A percentile compares a stretch with the other conserved stretches of the same genome.
Conservation (phyloP, 2,888 invertebrate species). For the Barypeithes pellucidus region DNA sequence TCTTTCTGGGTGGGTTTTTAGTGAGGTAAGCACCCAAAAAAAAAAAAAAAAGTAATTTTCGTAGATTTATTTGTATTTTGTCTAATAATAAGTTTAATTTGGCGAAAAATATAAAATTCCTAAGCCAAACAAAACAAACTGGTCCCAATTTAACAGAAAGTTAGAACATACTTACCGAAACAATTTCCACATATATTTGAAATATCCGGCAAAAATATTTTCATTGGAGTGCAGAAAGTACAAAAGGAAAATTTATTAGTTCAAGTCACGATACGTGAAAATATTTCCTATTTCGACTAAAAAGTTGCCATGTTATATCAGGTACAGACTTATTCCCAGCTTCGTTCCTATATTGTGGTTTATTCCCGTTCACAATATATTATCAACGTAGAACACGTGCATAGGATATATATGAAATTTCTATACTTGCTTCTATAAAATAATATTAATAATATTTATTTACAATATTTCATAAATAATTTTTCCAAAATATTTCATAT, state of each 20-base stretch:
- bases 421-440: too few relatives aligned
- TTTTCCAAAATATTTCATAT: too few relatives aligned
- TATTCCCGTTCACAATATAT: conserved; percentile 47
- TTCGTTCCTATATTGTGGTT: conserved; percentile 38
- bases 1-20: too few relatives aligned
- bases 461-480: too few relatives aligned
- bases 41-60: too few relatives aligned
- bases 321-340: conserved; percentile 58
- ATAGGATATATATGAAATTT: too few relatives aligned
- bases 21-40: too few relatives aligned
- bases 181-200: not conserved
- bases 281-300: conserved; percentile 62
- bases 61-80: too few relatives aligned
- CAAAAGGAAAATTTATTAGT: conserved; percentile 68
- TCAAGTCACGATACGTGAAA: conserved; percentile 64
- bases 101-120: not conserved
- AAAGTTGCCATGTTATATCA: conserved; percentile 58
- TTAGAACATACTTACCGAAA: conserved; percentile 47
- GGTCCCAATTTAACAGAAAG: conserved; percentile 51
- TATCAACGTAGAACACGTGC: conserved; percentile 47
- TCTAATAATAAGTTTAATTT: too few relatives aligned
- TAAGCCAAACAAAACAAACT: not conserved
- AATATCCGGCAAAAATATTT: conserved; percentile 63
- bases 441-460: too few relatives aligned
- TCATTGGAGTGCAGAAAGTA: conserved; percentile 64